Percentiles rank a stretch among this genome's conserved stretches.
These are phyloP conservation scores for Osmoderma eremita DNA, from an alignment of 2,888 invertebrate genomes.

Conservation along the genomic window DNA sequence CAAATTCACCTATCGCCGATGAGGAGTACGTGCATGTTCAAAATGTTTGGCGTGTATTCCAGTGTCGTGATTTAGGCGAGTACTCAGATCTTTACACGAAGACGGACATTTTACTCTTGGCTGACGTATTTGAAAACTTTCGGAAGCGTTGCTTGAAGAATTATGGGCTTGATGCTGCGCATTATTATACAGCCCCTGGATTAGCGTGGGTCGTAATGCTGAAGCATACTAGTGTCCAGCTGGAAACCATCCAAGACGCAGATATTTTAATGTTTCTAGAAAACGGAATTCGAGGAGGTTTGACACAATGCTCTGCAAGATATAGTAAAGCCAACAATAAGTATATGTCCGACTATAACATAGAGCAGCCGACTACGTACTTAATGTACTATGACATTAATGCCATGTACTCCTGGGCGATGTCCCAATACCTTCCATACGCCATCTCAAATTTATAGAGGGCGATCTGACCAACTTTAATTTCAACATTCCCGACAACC, in stretches of 20 bases:
- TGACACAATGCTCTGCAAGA: slow-evolving; percentile 13
- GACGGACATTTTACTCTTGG: slow-evolving; percentile 52
- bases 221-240: slow-evolving; percentile 35
- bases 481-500: too few species aligned
- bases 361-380: too few species aligned
- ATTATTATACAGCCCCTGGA: slow-evolving; percentile 50
- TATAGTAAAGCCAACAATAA: slow-evolving; percentile 5
- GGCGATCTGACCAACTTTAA: too few species aligned
- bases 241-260: not conserved
- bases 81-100: slow-evolving; percentile 51
- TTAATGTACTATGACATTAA: not conserved
- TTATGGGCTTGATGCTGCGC: slow-evolving; percentile 51
- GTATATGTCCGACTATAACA: too few species aligned
- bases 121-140: slow-evolving; percentile 55
- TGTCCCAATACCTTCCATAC: not conserved
- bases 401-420: not conserved
- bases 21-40: too few species aligned
- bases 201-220: slow-evolving; percentile 50
- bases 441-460: too few species aligned
- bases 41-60: not conserved
- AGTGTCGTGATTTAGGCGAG: not conserved
- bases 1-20: too few species aligned
- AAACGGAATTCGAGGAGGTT: slow-evolving; percentile 18
- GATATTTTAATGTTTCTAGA: slow-evolving; percentile 19
- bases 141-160: slow-evolving; percentile 46